phyloP scores from a whole-genome alignment of 2,888 invertebrate species.

The Ennomos erosarius region DNA sequence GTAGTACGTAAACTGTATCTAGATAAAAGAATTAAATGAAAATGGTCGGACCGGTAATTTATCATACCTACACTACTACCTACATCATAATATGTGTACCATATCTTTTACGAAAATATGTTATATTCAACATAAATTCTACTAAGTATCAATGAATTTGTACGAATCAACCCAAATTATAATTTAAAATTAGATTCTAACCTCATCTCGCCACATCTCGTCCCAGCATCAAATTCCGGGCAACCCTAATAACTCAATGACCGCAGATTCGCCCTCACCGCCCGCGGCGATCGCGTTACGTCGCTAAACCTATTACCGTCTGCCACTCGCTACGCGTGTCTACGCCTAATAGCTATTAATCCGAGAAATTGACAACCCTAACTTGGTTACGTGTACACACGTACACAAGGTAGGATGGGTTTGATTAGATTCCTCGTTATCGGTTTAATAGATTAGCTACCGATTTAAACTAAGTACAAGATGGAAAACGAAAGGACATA shows the following conservation, averaged over 20 bases:
- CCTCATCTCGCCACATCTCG: constrained; percentile 12
- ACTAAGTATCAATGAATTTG: too few relatives aligned
- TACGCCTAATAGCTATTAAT: constrained; percentile 24
- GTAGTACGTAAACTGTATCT: too few relatives aligned
- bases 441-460: too few relatives aligned
- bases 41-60: too few relatives aligned
- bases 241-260: constrained; percentile 33
- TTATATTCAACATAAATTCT: too few relatives aligned
- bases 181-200: not conserved
- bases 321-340: constrained; percentile 31
- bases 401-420: not conserved
- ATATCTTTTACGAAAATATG: too few relatives aligned
- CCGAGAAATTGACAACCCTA: constrained; percentile 23
- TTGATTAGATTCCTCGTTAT: not conserved
- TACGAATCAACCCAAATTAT: not conserved
- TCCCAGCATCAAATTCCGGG: constrained; percentile 18
- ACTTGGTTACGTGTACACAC: constrained; percentile 9
- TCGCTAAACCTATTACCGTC: constrained; percentile 33
- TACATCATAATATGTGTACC: too few relatives aligned
- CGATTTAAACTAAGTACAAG: too few relatives aligned
- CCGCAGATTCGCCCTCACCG: constrained; percentile 15
- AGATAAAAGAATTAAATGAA: too few relatives aligned
- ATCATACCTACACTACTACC: too few relatives aligned
- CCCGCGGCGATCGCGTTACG: constrained; percentile 25
- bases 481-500: too few relatives aligned